Base-by-base conservation (phyloP, 2,797 vertebrate genomes). In the Sebastes iracundus region DNA sequence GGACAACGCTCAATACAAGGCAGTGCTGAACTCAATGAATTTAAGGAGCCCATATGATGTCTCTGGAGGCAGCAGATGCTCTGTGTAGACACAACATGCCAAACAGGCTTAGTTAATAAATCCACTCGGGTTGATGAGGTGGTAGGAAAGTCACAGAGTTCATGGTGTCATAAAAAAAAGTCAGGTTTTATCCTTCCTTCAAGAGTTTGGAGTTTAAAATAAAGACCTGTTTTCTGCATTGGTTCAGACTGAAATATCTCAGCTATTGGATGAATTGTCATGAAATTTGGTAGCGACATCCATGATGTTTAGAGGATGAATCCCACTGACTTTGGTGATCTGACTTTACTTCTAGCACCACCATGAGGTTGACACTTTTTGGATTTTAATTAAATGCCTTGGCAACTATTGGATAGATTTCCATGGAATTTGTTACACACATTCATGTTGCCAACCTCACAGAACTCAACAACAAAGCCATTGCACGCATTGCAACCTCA, bases 121-220 rank as follows among this genome's bases (percentile, higher is more conserved):
- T 70, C 42, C 14, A 68, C 38, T 63, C 9, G 55, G 4, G 55
- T 38, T 61, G 23, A 58, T 3, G 2, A n/a, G 20, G 49, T 38
- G 28, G n/a, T 20, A 9, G 22, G 7, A 60, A 72, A 80, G 30
- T 79, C 49, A 67, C 6, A 10, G 38, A 75, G 74, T 72, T 77
- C 58, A 64, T n/a, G 7, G 52, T 27, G 30, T 66, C 59, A 52
- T 28, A 13, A 33, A 63, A 64, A 62, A 66, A 30, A 68, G 63
- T 56, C 25, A 2, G 14, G 22, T 22, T 80, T 61, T 23, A n/a
- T 65, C 23, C 25, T 6, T 52, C 46, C 3, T 27, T 10, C 8
- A 16, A 32, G 6, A 55, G 18, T 8, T 46, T 63, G 12, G 32
- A 61, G 38, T 42, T 42, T 16, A 42, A 42, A 49, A 49, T 49